Percentiles rank a stretch among this genome's conserved stretches.
Conservation (phyloP, 2,797 vertebrate genomes). For the Rhadinocentrus ornatus region DNA sequence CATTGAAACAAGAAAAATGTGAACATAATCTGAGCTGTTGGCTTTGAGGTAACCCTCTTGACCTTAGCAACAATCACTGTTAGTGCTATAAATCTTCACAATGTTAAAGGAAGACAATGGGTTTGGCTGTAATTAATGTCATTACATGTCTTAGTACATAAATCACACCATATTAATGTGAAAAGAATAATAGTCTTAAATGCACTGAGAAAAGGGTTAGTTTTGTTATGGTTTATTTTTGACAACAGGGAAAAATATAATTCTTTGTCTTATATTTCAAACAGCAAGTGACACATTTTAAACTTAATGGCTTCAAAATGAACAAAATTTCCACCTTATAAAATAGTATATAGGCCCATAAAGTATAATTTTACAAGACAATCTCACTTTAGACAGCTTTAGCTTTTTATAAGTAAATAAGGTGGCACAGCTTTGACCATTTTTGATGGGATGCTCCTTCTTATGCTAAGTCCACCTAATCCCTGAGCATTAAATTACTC, state of each 20-base stretch:
- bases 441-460: constrained; percentile 36
- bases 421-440: constrained; percentile 19
- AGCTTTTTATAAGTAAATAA: background rate
- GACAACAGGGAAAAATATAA: constrained; percentile 27
- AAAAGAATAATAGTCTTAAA: constrained; percentile 52
- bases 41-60: background rate
- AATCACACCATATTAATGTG: background rate
- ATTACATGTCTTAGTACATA: constrained; percentile 13
- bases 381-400: too few relatives aligned
- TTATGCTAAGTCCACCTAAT: constrained; percentile 45
- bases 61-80: constrained; percentile 1
- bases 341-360: too few relatives aligned
- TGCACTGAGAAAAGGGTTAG: constrained; percentile 44
- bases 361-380: too few relatives aligned
- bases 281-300: background rate
- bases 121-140: constrained; percentile 39
- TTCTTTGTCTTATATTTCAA: constrained; percentile 18
- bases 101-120: constrained; percentile 1
- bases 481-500: constrained; percentile 26
- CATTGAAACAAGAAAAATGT: background rate
- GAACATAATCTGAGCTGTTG: background rate
- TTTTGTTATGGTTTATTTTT: constrained; percentile 38
- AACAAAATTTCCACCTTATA: too few relatives aligned
- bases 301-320: constrained; percentile 1
- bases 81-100: background rate